Conservation (phyloP, 2,113 vertebrate species). For the Rhombomys opimus region DNA sequence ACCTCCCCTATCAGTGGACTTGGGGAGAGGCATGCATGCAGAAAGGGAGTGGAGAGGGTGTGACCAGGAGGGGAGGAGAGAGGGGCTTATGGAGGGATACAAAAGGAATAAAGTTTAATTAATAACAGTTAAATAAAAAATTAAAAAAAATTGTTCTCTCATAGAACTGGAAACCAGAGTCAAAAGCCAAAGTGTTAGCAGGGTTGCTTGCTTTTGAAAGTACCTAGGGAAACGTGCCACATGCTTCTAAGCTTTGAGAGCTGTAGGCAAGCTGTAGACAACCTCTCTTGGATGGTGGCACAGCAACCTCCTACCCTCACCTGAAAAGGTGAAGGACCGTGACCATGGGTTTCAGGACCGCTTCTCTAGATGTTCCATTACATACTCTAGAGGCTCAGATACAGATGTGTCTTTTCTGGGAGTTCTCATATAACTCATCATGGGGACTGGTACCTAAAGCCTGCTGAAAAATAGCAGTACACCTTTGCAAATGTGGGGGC, state of each 20-base stretch:
- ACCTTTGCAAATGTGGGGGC: slow-evolving; percentile 40
- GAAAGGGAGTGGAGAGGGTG: no score
- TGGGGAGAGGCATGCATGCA: no score
- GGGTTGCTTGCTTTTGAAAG: neutral
- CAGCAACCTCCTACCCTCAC: neutral
- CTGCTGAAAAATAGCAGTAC: slow-evolving; percentile 46
- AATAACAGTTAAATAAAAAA: no score
- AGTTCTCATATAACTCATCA: neutral
- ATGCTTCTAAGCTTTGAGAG: neutral
- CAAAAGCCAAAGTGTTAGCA: neutral
- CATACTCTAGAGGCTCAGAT: neutral
- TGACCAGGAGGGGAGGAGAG: no score
- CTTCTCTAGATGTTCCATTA: neutral
- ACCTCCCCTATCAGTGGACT: no score
- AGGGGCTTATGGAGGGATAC: no score
- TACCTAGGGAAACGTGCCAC: neutral
- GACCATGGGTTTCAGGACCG: neutral
- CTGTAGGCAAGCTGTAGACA: neutral
- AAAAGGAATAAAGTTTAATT: no score
- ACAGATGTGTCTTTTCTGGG: neutral
- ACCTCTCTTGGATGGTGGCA: neutral
- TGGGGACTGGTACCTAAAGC: neutral
- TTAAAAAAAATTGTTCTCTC: no score
- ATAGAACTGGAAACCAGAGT: no score
- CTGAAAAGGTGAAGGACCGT: neutral